Conservation (phyloP, 1,140 invertebrate genomes). For the Drosophila trapezifrons region DNA sequence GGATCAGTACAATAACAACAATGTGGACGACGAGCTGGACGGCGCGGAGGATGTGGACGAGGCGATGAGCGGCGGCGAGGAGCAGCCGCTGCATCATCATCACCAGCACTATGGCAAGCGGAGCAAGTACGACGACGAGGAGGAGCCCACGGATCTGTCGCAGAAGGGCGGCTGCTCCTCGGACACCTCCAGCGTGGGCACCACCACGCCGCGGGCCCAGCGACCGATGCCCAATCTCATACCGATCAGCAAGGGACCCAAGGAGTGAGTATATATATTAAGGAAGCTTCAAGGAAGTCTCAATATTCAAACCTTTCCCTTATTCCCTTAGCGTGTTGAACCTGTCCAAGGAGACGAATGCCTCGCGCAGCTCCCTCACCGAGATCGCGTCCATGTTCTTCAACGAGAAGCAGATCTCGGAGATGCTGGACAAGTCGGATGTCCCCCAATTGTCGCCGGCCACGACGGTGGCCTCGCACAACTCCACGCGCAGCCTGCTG, state of each 20-base stretch:
- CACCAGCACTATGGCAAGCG: slow-evolving; percentile 64
- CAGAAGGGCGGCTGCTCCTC: slow-evolving; percentile 83
- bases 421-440: slow-evolving; percentile 80
- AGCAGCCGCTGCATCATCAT: slow-evolving; percentile 25
- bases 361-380: slow-evolving; percentile 72
- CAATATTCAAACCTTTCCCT: not conserved
- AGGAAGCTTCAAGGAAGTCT: not conserved
- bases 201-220: slow-evolving; percentile 84
- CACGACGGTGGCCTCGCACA: slow-evolving; percentile 75
- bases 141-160: slow-evolving; percentile 85
- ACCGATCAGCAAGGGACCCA: slow-evolving; percentile 85
- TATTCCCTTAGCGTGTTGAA: slow-evolving; percentile 57
- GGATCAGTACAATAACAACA: slow-evolving; percentile 81
- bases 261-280: slow-evolving; percentile 57
- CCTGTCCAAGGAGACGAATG: slow-evolving; percentile 72
- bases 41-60: slow-evolving; percentile 48
- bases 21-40: slow-evolving; percentile 77
- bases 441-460: slow-evolving; percentile 82
- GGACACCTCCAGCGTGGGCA: slow-evolving; percentile 83
- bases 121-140: slow-evolving; percentile 84
- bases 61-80: slow-evolving; percentile 48
- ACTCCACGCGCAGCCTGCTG: slow-evolving; percentile 82
- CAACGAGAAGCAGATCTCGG: slow-evolving; percentile 78
- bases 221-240: slow-evolving; percentile 90
- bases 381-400: slow-evolving; percentile 82